Evolutionary conservation across 2,888 invertebrate genomes (phyloP).

Genomic region (Lucinisca nassula): DNA sequence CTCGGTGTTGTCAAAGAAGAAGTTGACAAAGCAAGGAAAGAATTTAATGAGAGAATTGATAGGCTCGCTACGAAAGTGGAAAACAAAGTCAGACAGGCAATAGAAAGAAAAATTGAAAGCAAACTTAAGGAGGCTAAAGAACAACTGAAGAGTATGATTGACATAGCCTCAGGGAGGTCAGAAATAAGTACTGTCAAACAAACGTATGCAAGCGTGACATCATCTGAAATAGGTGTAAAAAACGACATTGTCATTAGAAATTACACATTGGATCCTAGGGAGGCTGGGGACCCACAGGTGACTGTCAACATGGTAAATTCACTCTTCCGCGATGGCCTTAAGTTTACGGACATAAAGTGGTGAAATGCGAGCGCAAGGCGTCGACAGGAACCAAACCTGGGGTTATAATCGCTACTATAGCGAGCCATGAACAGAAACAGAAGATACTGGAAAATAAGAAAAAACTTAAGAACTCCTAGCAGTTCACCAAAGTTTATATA

Average conservation of each 20-base stretch:
- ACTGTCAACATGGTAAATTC: background rate
- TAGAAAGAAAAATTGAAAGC: background rate
- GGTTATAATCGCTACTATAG: background rate
- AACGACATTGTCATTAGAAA: too few relatives aligned
- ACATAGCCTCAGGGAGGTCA: background rate
- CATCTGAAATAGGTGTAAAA: too few relatives aligned
- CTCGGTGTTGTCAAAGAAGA: background rate
- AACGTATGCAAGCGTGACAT: background rate
- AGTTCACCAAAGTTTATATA: background rate
- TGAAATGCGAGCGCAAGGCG: background rate
- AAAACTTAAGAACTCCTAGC: background rate
- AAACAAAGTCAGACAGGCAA: background rate
- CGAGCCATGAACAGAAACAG: background rate
- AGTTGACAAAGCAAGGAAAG: background rate
- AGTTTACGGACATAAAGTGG: background rate
- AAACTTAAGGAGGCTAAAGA: background rate
- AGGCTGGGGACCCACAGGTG: background rate
- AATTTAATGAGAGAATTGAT: background rate
- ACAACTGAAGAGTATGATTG: background rate
- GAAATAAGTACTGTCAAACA: background rate
- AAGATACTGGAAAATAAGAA: background rate
- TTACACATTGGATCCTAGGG: background rate
- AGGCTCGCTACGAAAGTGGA: background rate
- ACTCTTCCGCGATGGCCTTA: background rate
- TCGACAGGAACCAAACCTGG: background rate